A percentile compares a stretch with the other conserved stretches of the same genome.
These are phyloP conservation scores for Aphelenchoides besseyi DNA, from an alignment of 1,140 invertebrate genomes.

Conservation along the genomic window DNA sequence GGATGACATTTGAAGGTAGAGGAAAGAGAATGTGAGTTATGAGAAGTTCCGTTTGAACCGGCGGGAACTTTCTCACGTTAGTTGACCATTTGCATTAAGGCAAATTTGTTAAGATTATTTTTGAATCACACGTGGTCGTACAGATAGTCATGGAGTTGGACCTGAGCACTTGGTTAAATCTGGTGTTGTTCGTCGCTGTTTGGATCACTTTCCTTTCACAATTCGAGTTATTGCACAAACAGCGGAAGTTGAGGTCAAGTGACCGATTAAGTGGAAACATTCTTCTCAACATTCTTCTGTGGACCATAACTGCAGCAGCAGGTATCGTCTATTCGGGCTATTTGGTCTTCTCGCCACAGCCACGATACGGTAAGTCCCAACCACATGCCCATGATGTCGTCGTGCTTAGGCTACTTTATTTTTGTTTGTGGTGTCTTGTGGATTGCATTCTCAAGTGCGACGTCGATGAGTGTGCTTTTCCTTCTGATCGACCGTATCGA, in stretches of 20 bases:
- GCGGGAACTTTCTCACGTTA: too few relatives aligned
- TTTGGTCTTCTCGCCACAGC: background rate
- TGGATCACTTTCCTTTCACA: conserved; percentile 7
- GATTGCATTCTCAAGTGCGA: background rate
- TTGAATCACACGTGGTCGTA: too few relatives aligned
- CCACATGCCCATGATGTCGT: too few relatives aligned
- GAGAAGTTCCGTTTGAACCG: too few relatives aligned
- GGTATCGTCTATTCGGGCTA: background rate
- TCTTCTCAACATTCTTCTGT: background rate
- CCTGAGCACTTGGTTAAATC: background rate
- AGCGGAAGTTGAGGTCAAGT: background rate
- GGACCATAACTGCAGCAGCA: background rate
- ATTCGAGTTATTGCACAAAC: background rate
- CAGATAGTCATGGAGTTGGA: background rate
- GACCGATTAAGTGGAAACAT: background rate
- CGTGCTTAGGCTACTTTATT: background rate
- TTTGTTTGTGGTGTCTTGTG: background rate
- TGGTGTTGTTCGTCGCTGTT: background rate
- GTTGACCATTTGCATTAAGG: too few relatives aligned
- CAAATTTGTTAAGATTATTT: too few relatives aligned
- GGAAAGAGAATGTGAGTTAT: too few relatives aligned
- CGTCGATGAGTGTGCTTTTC: background rate
- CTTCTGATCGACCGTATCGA: conserved; percentile 5
- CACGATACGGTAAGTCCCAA: background rate
- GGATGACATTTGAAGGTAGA: too few relatives aligned